A percentile compares a stretch with the other conserved stretches of the same genome.
These are phyloP conservation scores for Andricus curvator DNA, from an alignment of 2,888 invertebrate genomes.

Conservation along the genomic window DNA sequence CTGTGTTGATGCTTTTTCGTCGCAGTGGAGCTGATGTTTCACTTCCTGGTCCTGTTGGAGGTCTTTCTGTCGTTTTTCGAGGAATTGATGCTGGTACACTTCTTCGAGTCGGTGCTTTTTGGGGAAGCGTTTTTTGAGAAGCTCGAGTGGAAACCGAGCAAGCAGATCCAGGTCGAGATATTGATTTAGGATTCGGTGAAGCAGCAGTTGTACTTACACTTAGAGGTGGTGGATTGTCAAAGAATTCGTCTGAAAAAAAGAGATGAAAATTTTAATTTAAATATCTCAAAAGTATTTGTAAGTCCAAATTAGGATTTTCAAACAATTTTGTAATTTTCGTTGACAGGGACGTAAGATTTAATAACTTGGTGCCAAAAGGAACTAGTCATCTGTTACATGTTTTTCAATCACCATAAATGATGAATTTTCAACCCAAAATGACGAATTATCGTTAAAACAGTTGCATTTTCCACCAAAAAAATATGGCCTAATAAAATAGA, in stretches of 20 bases:
- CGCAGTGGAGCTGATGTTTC: neutral
- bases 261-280: too few relatives aligned
- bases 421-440: too few relatives aligned
- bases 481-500: too few relatives aligned
- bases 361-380: too few relatives aligned
- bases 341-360: too few relatives aligned
- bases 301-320: too few relatives aligned
- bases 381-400: too few relatives aligned
- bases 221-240: slow-evolving; percentile 51
- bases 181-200: slow-evolving; percentile 13
- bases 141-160: slow-evolving; percentile 40
- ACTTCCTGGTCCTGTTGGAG: neutral
- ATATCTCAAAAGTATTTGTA: too few relatives aligned
- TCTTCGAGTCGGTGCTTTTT: slow-evolving; percentile 3
- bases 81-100: neutral
- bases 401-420: too few relatives aligned
- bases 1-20: neutral
- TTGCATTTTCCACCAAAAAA: too few relatives aligned
- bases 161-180: slow-evolving; percentile 47
- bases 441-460: too few relatives aligned
- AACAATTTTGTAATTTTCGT: too few relatives aligned
- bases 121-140: neutral
- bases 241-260: slow-evolving; percentile 44
- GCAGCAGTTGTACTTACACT: slow-evolving; percentile 32
- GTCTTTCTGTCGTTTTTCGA: slow-evolving; percentile 1